Evolutionary conservation across 2,113 vertebrate genomes (phyloP).

Genomic region (Bungarus multicinctus): DNA sequence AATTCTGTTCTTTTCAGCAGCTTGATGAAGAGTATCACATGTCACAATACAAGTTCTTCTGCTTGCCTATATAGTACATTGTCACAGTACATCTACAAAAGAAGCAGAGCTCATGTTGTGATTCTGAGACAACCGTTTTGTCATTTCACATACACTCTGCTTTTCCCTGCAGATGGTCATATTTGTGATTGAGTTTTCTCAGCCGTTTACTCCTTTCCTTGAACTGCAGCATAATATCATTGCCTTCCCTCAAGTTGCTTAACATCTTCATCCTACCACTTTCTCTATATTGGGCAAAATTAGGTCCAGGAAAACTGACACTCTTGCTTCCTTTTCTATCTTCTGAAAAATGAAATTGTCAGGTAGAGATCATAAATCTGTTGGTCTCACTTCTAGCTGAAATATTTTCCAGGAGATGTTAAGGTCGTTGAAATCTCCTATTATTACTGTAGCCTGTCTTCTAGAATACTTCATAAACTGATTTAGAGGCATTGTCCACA

Average conservation of each 20-base stretch:
- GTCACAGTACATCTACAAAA: neutral
- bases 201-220: neutral
- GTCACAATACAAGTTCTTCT: neutral
- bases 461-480: neutral
- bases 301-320: neutral
- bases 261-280: neutral
- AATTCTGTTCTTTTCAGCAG: neutral
- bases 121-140: neutral
- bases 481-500: neutral
- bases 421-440: neutral
- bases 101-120: neutral
- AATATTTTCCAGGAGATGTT: neutral
- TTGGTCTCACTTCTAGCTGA: neutral
- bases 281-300: neutral
- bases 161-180: neutral
- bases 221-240: neutral
- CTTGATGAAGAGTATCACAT: neutral
- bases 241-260: neutral
- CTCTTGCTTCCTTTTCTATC: neutral
- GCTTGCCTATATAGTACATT: neutral
- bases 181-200: neutral
- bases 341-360: neutral
- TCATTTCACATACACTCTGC: neutral
- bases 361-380: neutral
- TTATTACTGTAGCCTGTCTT: neutral